These are phyloP conservation scores for Eretmocerus hayati DNA, from an alignment of 2,888 invertebrate species.

Conservation along the genomic window DNA sequence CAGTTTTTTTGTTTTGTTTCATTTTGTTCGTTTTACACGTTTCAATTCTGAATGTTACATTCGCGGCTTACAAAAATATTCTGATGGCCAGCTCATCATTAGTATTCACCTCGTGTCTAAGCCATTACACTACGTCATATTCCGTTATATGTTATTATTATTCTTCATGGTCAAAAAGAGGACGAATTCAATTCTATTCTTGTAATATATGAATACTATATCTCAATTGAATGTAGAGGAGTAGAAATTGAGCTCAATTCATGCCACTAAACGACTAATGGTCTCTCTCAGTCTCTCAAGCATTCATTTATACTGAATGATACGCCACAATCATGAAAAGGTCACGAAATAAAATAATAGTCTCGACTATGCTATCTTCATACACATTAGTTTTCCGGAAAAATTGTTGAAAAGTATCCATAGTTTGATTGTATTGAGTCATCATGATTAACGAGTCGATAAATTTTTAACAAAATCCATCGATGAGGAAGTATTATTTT, in stretches of 20 bases:
- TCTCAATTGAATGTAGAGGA: background rate
- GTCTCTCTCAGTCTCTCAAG: no score
- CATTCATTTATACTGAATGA: slow-evolving; percentile 3
- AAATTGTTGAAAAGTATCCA: slow-evolving; percentile 20
- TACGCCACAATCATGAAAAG: slow-evolving; percentile 9
- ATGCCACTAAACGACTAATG: slow-evolving; percentile 12
- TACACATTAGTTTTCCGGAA: no score
- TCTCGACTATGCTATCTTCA: slow-evolving; percentile 18
- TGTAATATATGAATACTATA: no score
- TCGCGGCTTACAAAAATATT: no score
- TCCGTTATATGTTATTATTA: no score
- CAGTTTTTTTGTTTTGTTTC: no score
- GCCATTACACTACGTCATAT: no score
- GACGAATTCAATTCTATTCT: slow-evolving; percentile 4
- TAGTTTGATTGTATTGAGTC: slow-evolving; percentile 16
- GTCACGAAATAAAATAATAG: slow-evolving; percentile 19
- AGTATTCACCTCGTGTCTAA: no score
- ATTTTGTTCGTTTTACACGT: no score
- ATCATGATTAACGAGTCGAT: slow-evolving; percentile 14
- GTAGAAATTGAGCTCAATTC: slow-evolving; percentile 11
- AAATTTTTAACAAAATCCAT: slow-evolving; percentile 14
- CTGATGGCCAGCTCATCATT: background rate
- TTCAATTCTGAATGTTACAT: no score
- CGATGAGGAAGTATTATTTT: no score
- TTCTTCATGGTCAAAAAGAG: background rate